Evolutionary conservation across 2,113 vertebrate genomes (phyloP), one percentile per base, ranked within the genome.

Genomic region (Oxyura jamaicensis): DNA sequence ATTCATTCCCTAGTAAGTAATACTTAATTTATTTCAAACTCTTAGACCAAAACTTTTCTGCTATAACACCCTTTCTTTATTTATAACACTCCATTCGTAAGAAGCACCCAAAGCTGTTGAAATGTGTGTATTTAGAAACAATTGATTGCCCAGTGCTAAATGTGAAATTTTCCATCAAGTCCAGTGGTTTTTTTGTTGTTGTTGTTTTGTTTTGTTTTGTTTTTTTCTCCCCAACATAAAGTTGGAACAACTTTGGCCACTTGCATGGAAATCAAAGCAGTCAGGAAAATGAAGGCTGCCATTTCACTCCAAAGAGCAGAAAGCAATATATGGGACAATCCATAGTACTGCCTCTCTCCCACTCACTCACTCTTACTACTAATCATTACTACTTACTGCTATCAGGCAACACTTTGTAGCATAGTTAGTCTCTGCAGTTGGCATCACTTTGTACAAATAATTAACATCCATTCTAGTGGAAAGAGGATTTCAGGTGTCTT

Each of bases 1-100:
- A 48, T 77, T 91, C 46, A 71, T 86, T 94, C 63, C 91, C 42
- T 88, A 41, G 36, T 44, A 81, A 81, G 60, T n/a, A 91, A 89
- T 39, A 76, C 20, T 69, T 72, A 28, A 79, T 75, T 76, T 86
- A 79, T 86, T 86, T 94, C 48, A 84, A 18, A 56, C 58, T 84
- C 50, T 84, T 53, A 69, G 58, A 91, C 33, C 22, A 84, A 90
- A 91, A 82, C 36, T 21, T 75, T 60, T 69, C 62, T 87, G 35
- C 36, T 82, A 3, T 33, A 93, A 83, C 23, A 71, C 13, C 31
- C 56, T 58, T 86, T 56, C 62, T 92, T 90, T 85, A 93, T 73
- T 82, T 90, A 53, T 83, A 83, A 68, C n/a, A 46, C 26, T 13
- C 39, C 22, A n/a, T 67, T 73, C 85, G 74, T 41, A 93, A 58